Conservation (phyloP, 2,113 vertebrate species). For the Atrichornis clamosus region DNA sequence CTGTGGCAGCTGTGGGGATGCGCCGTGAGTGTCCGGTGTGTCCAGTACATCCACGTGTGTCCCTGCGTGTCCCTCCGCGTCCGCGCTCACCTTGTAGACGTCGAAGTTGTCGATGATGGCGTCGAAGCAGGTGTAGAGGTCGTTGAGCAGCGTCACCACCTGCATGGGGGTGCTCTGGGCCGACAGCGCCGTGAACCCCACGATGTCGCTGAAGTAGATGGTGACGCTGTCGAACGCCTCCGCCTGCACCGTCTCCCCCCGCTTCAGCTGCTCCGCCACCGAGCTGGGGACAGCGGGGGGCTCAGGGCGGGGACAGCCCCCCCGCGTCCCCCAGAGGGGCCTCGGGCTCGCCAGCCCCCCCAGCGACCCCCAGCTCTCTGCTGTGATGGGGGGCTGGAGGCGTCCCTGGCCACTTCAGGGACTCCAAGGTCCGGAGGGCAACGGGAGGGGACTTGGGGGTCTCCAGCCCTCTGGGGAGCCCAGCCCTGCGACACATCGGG, state of each 20-base stretch:
- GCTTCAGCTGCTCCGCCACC: slow-evolving; percentile 89
- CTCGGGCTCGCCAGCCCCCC: too few relatives aligned
- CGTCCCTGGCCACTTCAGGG: too few relatives aligned
- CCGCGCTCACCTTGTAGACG: slow-evolving; percentile 86
- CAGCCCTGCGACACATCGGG: neutral
- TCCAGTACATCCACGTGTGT: neutral
- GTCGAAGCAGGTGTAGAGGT: slow-evolving; percentile 93
- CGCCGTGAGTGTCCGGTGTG: fast-evolving
- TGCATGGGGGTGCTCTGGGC: slow-evolving; percentile 91
- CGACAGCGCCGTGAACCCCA: slow-evolving; percentile 88
- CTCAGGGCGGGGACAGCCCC: fast-evolving
- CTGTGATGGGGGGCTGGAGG: too few relatives aligned
- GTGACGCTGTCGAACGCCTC: slow-evolving; percentile 93
- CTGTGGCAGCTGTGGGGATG: neutral
- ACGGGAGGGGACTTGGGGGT: too few relatives aligned
- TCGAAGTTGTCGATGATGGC: slow-evolving; percentile 97
- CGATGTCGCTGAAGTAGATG: slow-evolving; percentile 94
- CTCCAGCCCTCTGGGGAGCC: too few relatives aligned
- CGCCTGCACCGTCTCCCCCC: slow-evolving; percentile 86
- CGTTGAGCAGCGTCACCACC: slow-evolving; percentile 90
- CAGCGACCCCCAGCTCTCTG: too few relatives aligned
- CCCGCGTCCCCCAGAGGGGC: fast-evolving
- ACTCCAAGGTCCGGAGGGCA: too few relatives aligned
- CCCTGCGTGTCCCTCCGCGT: neutral
- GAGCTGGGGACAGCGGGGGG: slow-evolving; percentile 66